Conservation (phyloP, 2,888 invertebrate genomes). For the Notodonta dromedarius region DNA sequence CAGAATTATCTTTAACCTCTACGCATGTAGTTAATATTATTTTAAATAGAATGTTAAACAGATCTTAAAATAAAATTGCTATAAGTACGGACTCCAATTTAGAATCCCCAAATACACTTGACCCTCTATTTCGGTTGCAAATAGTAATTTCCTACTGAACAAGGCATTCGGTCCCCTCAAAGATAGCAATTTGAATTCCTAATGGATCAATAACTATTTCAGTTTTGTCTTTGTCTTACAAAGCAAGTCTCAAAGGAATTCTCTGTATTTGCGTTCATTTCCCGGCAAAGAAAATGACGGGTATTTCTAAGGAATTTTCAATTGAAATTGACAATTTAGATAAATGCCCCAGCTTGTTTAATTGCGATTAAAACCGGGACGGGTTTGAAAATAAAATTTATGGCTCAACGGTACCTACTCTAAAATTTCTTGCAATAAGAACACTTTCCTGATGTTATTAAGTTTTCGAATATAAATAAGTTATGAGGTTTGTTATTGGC, state of each 20-base stretch:
- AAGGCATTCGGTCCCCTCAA: constrained; percentile 30
- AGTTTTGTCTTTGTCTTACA: constrained; percentile 43
- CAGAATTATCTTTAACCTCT: neutral
- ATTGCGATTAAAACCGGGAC: constrained; percentile 47
- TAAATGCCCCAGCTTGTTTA: constrained; percentile 48
- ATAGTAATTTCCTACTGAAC: constrained; percentile 26
- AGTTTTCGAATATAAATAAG: too few species aligned
- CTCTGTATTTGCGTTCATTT: constrained; percentile 48
- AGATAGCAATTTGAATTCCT: constrained; percentile 47
- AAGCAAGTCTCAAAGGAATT: constrained; percentile 47
- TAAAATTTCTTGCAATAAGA: constrained; percentile 12
- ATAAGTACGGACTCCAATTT: constrained; percentile 7
- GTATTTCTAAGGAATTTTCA: constrained; percentile 55
- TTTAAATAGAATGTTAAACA: neutral
- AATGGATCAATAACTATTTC: constrained; percentile 49
- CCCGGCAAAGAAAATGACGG: constrained; percentile 44
- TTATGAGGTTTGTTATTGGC: too few species aligned
- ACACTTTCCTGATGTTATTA: too few species aligned
- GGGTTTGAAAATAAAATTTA: constrained; percentile 39
- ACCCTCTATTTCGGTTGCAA: constrained; percentile 20
- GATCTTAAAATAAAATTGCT: constrained; percentile 7
- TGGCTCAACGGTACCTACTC: constrained; percentile 18
- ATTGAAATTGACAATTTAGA: constrained; percentile 56
- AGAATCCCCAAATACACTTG: constrained; percentile 1
- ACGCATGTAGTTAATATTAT: too few species aligned